These are phyloP conservation scores for Platygyra sinensis DNA, from an alignment of 64 coral and sea anemone species.

Conservation along the genomic window DNA sequence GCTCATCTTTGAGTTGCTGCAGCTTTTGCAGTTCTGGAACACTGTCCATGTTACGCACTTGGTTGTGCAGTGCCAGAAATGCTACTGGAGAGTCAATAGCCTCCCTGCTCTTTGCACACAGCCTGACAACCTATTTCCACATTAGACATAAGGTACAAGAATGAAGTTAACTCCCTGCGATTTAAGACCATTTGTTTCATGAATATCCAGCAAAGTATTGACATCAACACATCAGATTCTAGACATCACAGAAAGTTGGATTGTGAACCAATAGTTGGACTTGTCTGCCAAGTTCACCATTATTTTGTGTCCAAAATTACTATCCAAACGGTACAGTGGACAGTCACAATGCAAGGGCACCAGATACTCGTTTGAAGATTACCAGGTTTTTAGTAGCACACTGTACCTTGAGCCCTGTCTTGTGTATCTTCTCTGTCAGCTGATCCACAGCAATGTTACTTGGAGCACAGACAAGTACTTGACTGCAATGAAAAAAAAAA, in stretches of 20 bases:
- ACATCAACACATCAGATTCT: too few relatives aligned
- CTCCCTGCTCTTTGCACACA: constrained; percentile 99
- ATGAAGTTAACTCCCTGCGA: not conserved
- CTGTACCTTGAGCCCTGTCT: constrained; percentile 87
- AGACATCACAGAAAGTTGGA: too few relatives aligned
- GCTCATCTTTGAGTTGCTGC: constrained; percentile 97
- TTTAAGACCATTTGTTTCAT: too few relatives aligned
- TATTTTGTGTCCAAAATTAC: too few relatives aligned
- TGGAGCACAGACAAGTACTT: constrained; percentile 98
- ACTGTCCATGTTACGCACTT: constrained; percentile 99
- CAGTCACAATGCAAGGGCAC: too few relatives aligned
- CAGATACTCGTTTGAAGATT: too few relatives aligned
- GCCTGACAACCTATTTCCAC: constrained; percentile 81
- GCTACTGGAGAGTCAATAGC: constrained; percentile 98
- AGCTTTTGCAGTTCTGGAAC: constrained; percentile 98
- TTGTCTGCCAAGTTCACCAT: too few relatives aligned
- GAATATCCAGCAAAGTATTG: too few relatives aligned
- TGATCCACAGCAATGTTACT: constrained; percentile 99
- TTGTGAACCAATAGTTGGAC: too few relatives aligned
- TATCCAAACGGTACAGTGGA: too few relatives aligned
- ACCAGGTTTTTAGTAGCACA: not conserved
- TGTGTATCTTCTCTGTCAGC: constrained; percentile 98
- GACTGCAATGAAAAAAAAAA: constrained; percentile 51
- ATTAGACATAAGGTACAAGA: not conserved
- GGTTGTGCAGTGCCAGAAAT: constrained; percentile 96